These are phyloP conservation scores for Poeciliopsis paucimaculata DNA, from an alignment of 2,797 vertebrate genomes.

Conservation along the genomic window DNA sequence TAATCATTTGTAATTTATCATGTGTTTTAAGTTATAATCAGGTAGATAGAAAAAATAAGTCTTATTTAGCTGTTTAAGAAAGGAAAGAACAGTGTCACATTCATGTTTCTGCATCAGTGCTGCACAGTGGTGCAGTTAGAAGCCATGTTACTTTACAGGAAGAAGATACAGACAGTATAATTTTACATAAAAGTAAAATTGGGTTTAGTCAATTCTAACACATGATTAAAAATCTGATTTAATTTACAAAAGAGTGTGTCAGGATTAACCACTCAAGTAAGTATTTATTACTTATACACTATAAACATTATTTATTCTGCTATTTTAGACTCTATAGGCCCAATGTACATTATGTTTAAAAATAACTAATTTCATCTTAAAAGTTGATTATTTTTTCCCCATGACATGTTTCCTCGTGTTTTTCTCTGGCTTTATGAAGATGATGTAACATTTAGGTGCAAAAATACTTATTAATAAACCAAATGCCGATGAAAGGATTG, in stretches of 20 bases:
- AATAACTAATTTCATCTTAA: background rate
- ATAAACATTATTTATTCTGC: background rate
- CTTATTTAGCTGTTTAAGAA: background rate
- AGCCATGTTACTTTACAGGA: no score
- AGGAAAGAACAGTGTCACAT: background rate
- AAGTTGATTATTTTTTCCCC: conserved; percentile 39
- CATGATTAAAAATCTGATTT: background rate
- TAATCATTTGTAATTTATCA: background rate
- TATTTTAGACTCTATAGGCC: background rate
- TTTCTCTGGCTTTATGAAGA: conserved; percentile 78
- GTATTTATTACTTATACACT: background rate
- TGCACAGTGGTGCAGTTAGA: no score
- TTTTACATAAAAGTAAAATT: background rate
- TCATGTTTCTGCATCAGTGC: background rate
- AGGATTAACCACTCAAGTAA: background rate
- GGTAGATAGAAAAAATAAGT: background rate
- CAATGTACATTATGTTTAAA: no score
- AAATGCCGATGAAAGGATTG: conserved; percentile 79
- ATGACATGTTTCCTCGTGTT: conserved; percentile 77
- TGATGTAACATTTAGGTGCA: conserved; percentile 80
- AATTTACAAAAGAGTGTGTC: background rate
- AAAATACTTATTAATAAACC: conserved; percentile 77
- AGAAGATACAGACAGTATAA: no score
- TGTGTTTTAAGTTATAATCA: background rate
- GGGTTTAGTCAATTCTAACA: background rate